A percentile compares a stretch with the other conserved stretches of the same genome.
Conservation (phyloP, 2,797 vertebrate species). For the Microhierax caerulescens region DNA sequence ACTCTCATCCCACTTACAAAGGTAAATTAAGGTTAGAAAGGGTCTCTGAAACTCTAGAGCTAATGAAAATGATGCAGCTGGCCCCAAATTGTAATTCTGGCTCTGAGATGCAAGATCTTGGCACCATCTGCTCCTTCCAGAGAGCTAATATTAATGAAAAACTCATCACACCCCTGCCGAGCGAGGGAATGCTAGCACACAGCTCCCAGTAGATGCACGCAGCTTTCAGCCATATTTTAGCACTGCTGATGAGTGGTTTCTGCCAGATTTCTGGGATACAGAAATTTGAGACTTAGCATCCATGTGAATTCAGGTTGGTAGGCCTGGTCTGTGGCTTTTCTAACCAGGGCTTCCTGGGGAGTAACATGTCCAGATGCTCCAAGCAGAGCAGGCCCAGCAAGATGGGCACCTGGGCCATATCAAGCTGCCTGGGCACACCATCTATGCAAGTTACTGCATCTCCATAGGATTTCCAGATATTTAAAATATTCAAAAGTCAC, state of each 20-base stretch:
- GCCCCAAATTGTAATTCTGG: constrained; percentile 12
- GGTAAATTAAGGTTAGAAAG: constrained; percentile 33
- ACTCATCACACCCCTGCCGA: constrained; percentile 37
- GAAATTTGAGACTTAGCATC: background rate
- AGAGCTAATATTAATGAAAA: constrained; percentile 50
- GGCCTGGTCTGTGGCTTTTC: background rate
- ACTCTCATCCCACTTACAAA: constrained; percentile 2
- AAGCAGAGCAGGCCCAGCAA: background rate
- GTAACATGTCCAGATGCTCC: background rate
- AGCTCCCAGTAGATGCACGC: background rate
- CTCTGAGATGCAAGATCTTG: constrained; percentile 15
- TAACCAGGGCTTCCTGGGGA: background rate
- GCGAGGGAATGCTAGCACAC: background rate
- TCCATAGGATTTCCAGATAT: background rate
- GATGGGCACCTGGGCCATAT: rapidly evolving
- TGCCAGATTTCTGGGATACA: background rate
- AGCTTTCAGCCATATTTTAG: background rate
- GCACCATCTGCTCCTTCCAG: constrained; percentile 45
- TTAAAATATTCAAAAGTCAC: background rate
- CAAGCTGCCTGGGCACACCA: background rate
- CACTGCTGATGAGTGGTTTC: background rate
- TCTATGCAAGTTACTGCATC: background rate
- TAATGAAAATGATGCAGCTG: constrained; percentile 29
- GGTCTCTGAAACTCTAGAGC: background rate
- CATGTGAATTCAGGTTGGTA: background rate